Evolutionary conservation across 2,113 vertebrate genomes (phyloP).

Genomic region (Zosterops pallidus): DNA sequence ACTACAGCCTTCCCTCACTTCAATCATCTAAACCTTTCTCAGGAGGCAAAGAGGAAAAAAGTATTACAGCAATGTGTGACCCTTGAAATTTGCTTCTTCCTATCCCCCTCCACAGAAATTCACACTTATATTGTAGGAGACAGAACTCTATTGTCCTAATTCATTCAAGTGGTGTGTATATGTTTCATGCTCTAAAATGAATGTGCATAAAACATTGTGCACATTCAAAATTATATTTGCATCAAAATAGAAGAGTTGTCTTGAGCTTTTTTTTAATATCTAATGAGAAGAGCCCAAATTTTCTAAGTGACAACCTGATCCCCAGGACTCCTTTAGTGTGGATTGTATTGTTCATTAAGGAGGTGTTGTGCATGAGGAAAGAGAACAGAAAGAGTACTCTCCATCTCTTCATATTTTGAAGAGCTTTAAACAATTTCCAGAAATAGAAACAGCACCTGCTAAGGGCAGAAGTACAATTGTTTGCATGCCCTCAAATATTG

Average conservation of each 20-base stretch:
- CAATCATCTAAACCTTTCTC: background rate
- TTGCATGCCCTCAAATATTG: constrained; percentile 49
- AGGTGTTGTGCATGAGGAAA: background rate
- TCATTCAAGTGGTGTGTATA: constrained; percentile 30
- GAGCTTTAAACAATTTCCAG: constrained; percentile 56
- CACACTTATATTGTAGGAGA: constrained; percentile 13
- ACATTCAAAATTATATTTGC: constrained; percentile 51
- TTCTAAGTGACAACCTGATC: constrained; percentile 24
- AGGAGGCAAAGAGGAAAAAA: background rate
- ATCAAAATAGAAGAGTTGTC: constrained; percentile 34
- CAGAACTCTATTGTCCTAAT: constrained; percentile 30
- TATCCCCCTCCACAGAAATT: constrained; percentile 17
- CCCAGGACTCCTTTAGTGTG: background rate
- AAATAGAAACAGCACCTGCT: constrained; percentile 54
- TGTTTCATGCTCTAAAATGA: constrained; percentile 43
- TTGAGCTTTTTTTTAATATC: constrained; percentile 38
- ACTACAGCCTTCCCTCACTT: background rate
- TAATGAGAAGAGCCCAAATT: constrained; percentile 11
- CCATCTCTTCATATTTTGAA: constrained; percentile 39
- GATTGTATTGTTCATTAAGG: constrained; percentile 14
- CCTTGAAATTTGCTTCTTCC: constrained; percentile 50
- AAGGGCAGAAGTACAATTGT: constrained; percentile 46
- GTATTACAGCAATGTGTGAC: background rate
- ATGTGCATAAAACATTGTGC: background rate
- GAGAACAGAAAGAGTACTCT: constrained; percentile 47